Evolutionary conservation across 2,113 vertebrate species (phyloP).

Genomic region (Cebidichthys violaceus): DNA sequence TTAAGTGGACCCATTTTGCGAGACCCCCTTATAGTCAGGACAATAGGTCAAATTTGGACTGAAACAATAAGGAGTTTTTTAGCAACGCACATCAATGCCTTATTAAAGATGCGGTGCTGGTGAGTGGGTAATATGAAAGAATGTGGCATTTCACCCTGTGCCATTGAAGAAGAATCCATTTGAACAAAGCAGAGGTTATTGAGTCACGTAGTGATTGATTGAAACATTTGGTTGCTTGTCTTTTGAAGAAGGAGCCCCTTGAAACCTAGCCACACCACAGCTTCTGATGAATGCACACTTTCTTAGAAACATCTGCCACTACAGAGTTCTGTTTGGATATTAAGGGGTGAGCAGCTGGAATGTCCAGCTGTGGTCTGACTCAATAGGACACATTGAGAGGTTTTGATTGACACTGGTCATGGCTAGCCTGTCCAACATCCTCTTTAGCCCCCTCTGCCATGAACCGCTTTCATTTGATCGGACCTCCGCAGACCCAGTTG

Average conservation of each 20-base stretch:
- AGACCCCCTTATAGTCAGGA: constrained; percentile 24
- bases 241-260: constrained; percentile 39
- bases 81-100: neutral
- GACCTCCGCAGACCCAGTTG: constrained; percentile 50
- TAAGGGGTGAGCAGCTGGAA: constrained; percentile 52
- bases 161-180: constrained; percentile 55
- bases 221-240: constrained; percentile 25
- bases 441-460: constrained; percentile 34
- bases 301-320: constrained; percentile 41
- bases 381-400: constrained; percentile 37
- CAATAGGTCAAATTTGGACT: constrained; percentile 54
- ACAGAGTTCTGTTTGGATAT: constrained; percentile 35
- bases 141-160: constrained; percentile 51
- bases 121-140: constrained; percentile 32
- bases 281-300: constrained; percentile 60
- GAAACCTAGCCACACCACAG: constrained; percentile 7
- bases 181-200: constrained; percentile 58
- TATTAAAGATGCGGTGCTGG: neutral
- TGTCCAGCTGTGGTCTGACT: constrained; percentile 62
- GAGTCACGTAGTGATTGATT: constrained; percentile 61
- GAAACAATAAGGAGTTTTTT: constrained; percentile 7
- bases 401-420: constrained; percentile 68
- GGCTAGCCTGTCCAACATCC: constrained; percentile 50
- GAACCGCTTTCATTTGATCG: constrained; percentile 54
- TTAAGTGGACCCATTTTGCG: constrained; percentile 72